A percentile compares a stretch with the other conserved stretches of the same genome.
Evolutionary conservation across 2,113 vertebrate genomes (phyloP).

Genomic region (Holacanthus passer): DNA sequence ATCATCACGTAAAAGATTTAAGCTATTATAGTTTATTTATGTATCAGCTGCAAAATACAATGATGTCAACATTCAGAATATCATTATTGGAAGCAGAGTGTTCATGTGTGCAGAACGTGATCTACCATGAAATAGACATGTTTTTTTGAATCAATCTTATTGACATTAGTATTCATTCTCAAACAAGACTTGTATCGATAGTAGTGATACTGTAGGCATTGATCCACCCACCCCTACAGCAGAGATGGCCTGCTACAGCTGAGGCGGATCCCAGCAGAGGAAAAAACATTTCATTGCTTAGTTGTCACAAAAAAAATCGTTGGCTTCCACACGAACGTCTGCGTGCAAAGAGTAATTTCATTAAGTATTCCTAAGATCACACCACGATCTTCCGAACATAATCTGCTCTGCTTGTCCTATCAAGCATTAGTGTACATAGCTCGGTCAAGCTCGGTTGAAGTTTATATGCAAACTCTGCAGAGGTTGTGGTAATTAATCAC

Average conservation of each 20-base stretch:
- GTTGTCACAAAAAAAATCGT: not conserved
- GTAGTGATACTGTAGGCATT: not conserved
- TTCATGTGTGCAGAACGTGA: not conserved
- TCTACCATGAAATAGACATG: not conserved
- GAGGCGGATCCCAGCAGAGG: not conserved
- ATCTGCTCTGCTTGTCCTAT: not conserved
- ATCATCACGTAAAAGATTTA: not conserved
- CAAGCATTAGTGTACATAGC: not conserved
- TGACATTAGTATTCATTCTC: not conserved
- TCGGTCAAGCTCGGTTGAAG: not conserved
- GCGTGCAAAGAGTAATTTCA: not conserved
- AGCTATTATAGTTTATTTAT: not conserved
- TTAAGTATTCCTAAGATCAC: slow-evolving; percentile 2
- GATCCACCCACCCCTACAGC: not conserved
- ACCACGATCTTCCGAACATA: not conserved
- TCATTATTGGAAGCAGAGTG: not conserved
- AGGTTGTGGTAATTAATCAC: slow-evolving; percentile 42
- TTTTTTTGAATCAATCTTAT: slow-evolving; percentile 15
- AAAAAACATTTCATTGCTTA: not conserved
- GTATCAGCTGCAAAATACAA: not conserved
- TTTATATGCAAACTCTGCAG: slow-evolving; percentile 17
- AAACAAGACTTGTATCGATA: not conserved
- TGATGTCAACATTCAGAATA: not conserved
- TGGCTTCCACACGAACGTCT: not conserved
- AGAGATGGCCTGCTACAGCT: not conserved